Evolutionary conservation across 2,113 vertebrate species (phyloP), one percentile per base, ranked within the genome.

Genomic region (Potamarius usumacintae): DNA sequence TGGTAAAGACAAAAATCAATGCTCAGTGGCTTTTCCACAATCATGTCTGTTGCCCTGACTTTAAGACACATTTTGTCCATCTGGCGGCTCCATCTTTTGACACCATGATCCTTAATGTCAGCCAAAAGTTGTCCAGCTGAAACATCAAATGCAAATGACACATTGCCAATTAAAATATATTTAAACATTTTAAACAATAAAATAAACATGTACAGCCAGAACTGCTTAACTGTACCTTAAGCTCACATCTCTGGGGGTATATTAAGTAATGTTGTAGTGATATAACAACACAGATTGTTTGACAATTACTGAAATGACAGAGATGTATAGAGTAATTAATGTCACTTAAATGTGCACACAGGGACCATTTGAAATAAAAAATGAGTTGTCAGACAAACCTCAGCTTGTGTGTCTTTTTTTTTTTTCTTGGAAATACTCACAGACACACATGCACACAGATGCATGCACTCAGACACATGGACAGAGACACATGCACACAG

Each of bases 291-390:
- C 74, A 88, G 62, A 82, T 62, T 87, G 79, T 87, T 83, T 53
- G 42, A 55, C 55, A 86, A 89, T 79, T 84, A 80, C 74, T 79
- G 42, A 80, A 82, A 81, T 83, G 71, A 85, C n/a, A 65, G 25
- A 86, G n/a, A 78, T 90, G 87, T 87, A 91, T 85, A 91, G 85
- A 86, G 53, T 42, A 60, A 83, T 86, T 81, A 74, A 89, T 88
- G 84, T 83, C 85, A 60, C 87, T 86, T 88, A 89, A 87, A 88
- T 88, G 86, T 88, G 86, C 89, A 88, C 81, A 89, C 89, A 88
- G 87, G 85, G 86, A 91, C 74, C 85, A 90, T 88, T 90, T 88
- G 83, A 72, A 91, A 92, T 91, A 91, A 92, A 91, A 9, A 71
- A 82, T 86, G 83, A 90, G 85, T 87, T 89, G 89, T 89, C 90